Evolutionary conservation across 2,797 vertebrate genomes (phyloP), one percentile per base, ranked within the genome.

Genomic region (Phataginus tricuspis): DNA sequence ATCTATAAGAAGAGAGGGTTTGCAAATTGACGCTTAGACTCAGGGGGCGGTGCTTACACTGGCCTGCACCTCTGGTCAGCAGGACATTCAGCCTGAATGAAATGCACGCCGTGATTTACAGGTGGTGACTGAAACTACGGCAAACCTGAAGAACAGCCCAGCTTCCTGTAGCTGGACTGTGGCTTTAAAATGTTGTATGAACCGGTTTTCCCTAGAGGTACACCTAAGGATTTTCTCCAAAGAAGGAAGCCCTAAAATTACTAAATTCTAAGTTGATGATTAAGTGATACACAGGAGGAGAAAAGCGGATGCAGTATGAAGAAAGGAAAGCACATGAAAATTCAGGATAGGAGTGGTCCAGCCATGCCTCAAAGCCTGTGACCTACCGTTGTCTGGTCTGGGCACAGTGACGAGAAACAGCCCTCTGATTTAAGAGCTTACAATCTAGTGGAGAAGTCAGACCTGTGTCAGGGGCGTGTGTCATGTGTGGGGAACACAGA

Each of bases 281-380:
- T 18, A 71, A 51, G 15, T 19, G 34, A n/a, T 66, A 3, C 31
- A 11, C 18, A 6, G n/a, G 0, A 13, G 6, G 11, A n/a, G 63
- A 51, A 49, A 11, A 66, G 51, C 13, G 8, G 51, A 55, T n/a
- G n/a, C 7, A 3, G 4, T 25, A 9, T 78, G 53, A 84, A 27
- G 37, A 82, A 86, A 95, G 45, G 18, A 55, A 90, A 82, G 45
- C 39, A 0, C 27, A 0, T 19, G 27, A 34, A 83, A 59, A 51
- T 37, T 13, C 21, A 25, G 27, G 86, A 14, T 0, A 42, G 55
- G 4, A 19, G 7, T 39, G 3, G 51, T 57, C 66, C 25, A 23
- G 0, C 25, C 1, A 0, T 10, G 23, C 53, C 23, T 0, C 25
- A 11, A 4, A 6, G 19, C 1, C 21, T 4, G 3, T 31, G 59